These are phyloP conservation scores for Pimephales promelas DNA, from an alignment of 2,113 vertebrate genomes.

Conservation along the genomic window DNA sequence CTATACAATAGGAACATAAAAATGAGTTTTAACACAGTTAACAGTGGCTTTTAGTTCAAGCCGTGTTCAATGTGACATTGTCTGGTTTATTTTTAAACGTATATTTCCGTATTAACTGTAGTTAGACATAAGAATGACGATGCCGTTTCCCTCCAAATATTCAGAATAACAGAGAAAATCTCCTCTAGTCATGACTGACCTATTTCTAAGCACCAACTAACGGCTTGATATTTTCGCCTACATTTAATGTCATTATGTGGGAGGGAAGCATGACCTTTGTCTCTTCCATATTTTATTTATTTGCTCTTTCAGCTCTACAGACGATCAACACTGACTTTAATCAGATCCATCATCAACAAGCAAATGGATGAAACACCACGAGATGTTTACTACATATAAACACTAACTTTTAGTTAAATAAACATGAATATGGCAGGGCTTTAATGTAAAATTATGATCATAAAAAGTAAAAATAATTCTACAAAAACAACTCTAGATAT, in stretches of 20 bases:
- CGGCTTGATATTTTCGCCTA: slow-evolving; percentile 15
- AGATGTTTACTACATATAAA: neutral
- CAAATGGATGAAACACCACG: neutral
- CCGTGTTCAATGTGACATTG: neutral
- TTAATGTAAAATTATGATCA: neutral
- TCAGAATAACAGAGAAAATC: neutral
- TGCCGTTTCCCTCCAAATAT: neutral
- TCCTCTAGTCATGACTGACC: slow-evolving; percentile 6
- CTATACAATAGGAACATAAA: neutral
- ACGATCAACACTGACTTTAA: neutral
- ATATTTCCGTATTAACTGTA: neutral
- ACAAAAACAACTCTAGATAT: neutral
- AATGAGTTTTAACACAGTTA: neutral
- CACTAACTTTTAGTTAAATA: neutral
- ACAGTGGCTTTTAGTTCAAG: neutral
- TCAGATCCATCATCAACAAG: neutral
- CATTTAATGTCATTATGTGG: slow-evolving; percentile 21
- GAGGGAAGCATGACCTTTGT: slow-evolving; percentile 24
- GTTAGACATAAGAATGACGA: neutral
- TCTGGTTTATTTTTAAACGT: neutral
- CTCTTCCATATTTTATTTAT: slow-evolving; percentile 10
- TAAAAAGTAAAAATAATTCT: too few species aligned
- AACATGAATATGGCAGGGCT: neutral
- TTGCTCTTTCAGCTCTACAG: neutral
- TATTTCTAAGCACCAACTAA: neutral